A percentile compares a stretch with the other conserved stretches of the same genome.
Conservation (phyloP, 2,888 invertebrate species). For the Ceriagrion tenellum region DNA sequence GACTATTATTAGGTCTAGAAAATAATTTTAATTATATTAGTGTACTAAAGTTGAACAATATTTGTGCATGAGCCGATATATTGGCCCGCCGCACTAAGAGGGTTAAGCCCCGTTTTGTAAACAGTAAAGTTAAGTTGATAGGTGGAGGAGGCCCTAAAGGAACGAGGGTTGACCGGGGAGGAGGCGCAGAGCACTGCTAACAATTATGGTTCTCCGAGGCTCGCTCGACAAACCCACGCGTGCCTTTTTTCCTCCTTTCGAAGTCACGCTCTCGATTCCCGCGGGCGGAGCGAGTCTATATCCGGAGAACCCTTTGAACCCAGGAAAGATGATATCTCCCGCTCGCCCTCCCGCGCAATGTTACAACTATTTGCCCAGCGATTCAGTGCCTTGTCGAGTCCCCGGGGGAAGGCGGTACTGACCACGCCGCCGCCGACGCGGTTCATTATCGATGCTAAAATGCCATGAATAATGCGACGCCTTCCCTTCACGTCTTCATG, state of each 20-base stretch:
- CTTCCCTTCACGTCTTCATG: neutral
- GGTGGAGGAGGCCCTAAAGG: neutral
- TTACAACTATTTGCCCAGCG: neutral
- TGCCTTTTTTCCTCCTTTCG: neutral
- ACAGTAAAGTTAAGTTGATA: no score
- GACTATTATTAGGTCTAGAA: no score
- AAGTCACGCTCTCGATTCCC: neutral
- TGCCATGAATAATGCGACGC: conserved; percentile 21
- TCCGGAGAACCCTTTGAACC: neutral
- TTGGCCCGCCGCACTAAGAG: no score
- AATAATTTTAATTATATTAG: no score
- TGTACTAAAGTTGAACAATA: no score
- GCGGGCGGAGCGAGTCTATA: neutral
- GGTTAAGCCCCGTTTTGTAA: no score
- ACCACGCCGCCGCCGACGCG: neutral
- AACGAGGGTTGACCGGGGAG: neutral
- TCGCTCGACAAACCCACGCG: neutral
- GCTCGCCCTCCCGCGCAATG: neutral
- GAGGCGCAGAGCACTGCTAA: neutral
- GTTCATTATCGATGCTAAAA: conserved; percentile 8
- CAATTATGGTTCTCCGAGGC: neutral
- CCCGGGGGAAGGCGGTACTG: neutral
- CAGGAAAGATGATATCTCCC: neutral
- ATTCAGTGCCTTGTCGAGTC: neutral
- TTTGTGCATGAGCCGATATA: no score